These are phyloP conservation scores for Drosophila simulans DNA, from an alignment of 1,140 invertebrate genomes.

Conservation along the genomic window DNA sequence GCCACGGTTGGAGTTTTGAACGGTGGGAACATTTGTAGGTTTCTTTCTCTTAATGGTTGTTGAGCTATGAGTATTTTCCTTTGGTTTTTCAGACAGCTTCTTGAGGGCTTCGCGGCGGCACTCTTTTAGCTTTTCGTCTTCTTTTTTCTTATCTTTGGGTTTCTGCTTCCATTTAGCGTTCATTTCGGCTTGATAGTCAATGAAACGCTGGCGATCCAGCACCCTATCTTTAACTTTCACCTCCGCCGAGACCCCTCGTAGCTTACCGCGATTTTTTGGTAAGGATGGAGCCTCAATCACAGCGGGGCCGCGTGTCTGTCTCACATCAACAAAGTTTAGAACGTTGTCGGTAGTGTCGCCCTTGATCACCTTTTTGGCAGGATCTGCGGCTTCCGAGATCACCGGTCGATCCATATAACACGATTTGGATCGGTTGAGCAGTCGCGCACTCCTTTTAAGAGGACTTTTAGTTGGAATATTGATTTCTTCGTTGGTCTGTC, in stretches of 20 bases:
- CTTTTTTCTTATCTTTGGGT: conserved; percentile 46
- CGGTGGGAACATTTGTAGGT: conserved; percentile 31
- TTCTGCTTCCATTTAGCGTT: conserved; percentile 69
- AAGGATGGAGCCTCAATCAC: conserved; percentile 62
- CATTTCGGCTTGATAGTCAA: conserved; percentile 38
- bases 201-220: conserved; percentile 28
- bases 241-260: conserved; percentile 55
- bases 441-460: not conserved
- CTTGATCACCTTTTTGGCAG: not conserved
- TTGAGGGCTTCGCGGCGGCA: conserved; percentile 64
- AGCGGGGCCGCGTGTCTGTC: conserved; percentile 15
- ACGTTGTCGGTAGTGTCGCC: not conserved
- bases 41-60: conserved; percentile 24
- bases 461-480: not conserved
- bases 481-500: not conserved
- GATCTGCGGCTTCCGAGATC: not conserved
- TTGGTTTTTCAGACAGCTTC: conserved; percentile 46
- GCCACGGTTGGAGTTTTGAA: conserved; percentile 61
- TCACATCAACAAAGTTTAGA: not conserved
- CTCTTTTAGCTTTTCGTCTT: conserved; percentile 42
- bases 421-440: conserved; percentile 8
- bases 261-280: conserved; percentile 54
- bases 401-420: not conserved
- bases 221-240: not conserved
- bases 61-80: not conserved